A percentile compares a stretch with the other conserved stretches of the same genome.
Conservation (phyloP, 2,888 invertebrate genomes). For the Lasioglossum pauxillum region DNA sequence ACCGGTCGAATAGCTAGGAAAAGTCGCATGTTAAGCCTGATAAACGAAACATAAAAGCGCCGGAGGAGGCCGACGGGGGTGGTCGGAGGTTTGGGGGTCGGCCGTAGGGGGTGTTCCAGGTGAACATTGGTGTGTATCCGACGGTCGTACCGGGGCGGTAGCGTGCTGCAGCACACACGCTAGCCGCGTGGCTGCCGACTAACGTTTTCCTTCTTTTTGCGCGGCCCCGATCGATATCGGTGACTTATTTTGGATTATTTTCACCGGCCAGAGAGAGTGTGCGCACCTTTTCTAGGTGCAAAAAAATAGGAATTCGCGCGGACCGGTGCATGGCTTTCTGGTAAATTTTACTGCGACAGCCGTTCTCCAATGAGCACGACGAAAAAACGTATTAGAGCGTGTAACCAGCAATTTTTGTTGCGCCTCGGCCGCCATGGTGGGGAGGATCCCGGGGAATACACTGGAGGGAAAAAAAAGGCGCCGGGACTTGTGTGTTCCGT, state of each 20-base stretch:
- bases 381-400: constrained; percentile 68
- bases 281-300: constrained; percentile 55
- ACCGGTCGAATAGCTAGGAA: constrained; percentile 75
- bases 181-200: constrained; percentile 60
- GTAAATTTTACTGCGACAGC: constrained; percentile 69
- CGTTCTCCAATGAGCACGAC: constrained; percentile 69
- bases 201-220: constrained; percentile 72
- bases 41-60: constrained; percentile 81
- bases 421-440: constrained; percentile 28
- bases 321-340: constrained; percentile 71
- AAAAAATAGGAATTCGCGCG: constrained; percentile 70
- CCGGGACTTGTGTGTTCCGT: constrained; percentile 21
- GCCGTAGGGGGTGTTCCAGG: constrained; percentile 48
- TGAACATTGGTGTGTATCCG: constrained; percentile 74
- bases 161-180: constrained; percentile 59
- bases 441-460: not conserved
- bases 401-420: constrained; percentile 66
- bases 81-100: constrained; percentile 36
- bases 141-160: constrained; percentile 62
- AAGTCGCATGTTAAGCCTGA: constrained; percentile 82
- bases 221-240: constrained; percentile 75
- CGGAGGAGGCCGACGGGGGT: constrained; percentile 54
- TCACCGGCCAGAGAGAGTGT: constrained; percentile 57
- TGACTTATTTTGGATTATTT: constrained; percentile 81
- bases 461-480: constrained; percentile 19